A percentile compares a stretch with the other conserved stretches of the same genome.
These are phyloP conservation scores for Emydocephalus ijimae DNA, from an alignment of 2,113 vertebrate species.

Conservation along the genomic window DNA sequence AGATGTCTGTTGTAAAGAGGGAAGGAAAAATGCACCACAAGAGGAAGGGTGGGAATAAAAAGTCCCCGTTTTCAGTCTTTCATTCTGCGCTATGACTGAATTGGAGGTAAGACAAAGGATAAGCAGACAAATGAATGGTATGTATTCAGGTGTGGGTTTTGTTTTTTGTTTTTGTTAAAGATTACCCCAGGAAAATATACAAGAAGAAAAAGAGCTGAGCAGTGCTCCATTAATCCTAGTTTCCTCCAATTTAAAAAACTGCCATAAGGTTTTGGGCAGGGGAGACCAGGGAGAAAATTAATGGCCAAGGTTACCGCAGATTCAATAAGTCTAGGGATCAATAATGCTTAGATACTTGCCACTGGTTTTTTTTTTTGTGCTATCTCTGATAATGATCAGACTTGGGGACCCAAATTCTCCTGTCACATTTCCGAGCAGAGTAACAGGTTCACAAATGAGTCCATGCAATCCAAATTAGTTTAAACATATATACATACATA, in stretches of 20 bases:
- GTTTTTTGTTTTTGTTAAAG: too few species aligned
- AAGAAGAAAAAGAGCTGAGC: not conserved
- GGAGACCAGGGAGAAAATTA: not conserved
- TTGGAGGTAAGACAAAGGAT: not conserved
- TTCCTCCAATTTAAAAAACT: not conserved
- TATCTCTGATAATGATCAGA: not conserved
- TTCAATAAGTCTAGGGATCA: not conserved
- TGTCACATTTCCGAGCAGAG: not conserved
- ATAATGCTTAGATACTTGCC: not conserved
- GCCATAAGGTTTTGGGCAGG: not conserved
- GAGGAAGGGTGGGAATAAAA: not conserved
- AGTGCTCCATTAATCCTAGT: not conserved
- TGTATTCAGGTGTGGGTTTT: not conserved
- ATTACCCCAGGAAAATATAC: not conserved
- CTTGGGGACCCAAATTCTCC: not conserved
- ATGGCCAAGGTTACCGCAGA: not conserved
- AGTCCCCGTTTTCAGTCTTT: not conserved
- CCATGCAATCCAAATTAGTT: not conserved
- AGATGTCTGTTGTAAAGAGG: not conserved
- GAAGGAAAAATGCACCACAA: not conserved
- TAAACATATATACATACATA: not conserved
- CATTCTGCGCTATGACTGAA: not conserved
- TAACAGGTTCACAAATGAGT: not conserved
- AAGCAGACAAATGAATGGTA: not conserved
- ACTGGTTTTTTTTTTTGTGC: not conserved